Base-by-base conservation (phyloP, 1,140 invertebrate species). In the Penaeus chinensis region DNA sequence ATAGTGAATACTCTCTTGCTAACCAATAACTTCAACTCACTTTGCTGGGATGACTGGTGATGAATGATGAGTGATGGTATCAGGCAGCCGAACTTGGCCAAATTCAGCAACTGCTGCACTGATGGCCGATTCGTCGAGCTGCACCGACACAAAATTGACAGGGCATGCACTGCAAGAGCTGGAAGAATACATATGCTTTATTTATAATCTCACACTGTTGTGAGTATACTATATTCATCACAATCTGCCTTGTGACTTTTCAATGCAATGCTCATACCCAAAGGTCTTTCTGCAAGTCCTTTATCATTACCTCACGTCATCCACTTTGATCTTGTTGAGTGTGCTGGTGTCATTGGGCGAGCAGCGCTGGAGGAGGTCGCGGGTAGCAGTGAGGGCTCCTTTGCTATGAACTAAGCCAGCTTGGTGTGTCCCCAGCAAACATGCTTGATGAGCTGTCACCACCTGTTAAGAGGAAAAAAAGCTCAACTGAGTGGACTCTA, bases 21-120 rank as follows among this genome's bases (percentile, higher is more conserved):
- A 42, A 8, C 37, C 54, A 11, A 54, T 0, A 54, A 54, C 1
- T 54, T 54, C 11, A 54, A 54, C 54, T 54, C 54, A 87, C 85
- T 82, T 87, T 19, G 80, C 79, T 42, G 85, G 85, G 54, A 87
- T 87, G 13, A 87, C 85, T 24, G 85, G 85, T 18, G 85, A 87
- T 20, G 85, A 66, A 42, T 87, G 79, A 78, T 87, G 85, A 42
- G 85, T 87, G 85, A 87, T 87, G 47, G 78, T 74, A 20, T 87
- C 85, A 18, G 85, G 85, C 20, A 87, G 42, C 85, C 80, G 85
- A 60, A 87, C 85, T 60, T 54, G 62, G n/a, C 85, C 85, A 76
- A 87, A 87, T 37, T 81, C 54, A 24, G 78, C 79, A 42, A 87
- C 32, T 24, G 85, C 85, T 8, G 79, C 81, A 42, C 63, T 62